phyloP scores from a whole-genome alignment of 1,140 invertebrate species.

The Anastrepha ludens region DNA sequence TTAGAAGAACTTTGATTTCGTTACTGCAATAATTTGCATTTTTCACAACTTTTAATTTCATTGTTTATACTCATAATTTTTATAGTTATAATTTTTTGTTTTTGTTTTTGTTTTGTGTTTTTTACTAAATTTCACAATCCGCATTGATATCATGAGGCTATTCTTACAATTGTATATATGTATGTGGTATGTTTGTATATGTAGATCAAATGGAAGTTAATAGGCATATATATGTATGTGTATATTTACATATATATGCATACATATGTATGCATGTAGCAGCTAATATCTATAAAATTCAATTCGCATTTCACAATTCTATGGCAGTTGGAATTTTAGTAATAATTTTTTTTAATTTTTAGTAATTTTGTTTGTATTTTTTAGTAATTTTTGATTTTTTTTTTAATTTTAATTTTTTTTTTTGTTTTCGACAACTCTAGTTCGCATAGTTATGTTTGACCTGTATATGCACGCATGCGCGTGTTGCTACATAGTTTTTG shows the following conservation, averaged over 20 bases:
- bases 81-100: not conserved
- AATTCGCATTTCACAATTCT: conserved; percentile 42
- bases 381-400: no score
- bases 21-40: conserved; percentile 26
- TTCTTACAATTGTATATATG: not conserved
- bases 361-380: no score
- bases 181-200: not conserved
- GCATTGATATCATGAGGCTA: conserved; percentile 2
- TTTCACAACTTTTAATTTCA: conserved; percentile 38
- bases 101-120: not conserved
- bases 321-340: conserved; percentile 21
- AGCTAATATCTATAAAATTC: not conserved
- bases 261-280: not conserved
- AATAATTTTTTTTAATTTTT: no score
- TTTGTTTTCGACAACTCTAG: not conserved
- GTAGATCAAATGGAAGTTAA: not conserved
- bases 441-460: not conserved
- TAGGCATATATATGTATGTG: not conserved
- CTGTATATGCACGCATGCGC: not conserved
- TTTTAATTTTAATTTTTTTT: not conserved
- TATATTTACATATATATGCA: no score
- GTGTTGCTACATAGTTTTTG: not conserved
- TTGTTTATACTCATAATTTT: not conserved
- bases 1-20: conserved; percentile 50
- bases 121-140: not conserved